These are phyloP conservation scores for Paradoxurus hermaphroditus DNA, from an alignment of 2,113 vertebrate species.

Conservation along the genomic window DNA sequence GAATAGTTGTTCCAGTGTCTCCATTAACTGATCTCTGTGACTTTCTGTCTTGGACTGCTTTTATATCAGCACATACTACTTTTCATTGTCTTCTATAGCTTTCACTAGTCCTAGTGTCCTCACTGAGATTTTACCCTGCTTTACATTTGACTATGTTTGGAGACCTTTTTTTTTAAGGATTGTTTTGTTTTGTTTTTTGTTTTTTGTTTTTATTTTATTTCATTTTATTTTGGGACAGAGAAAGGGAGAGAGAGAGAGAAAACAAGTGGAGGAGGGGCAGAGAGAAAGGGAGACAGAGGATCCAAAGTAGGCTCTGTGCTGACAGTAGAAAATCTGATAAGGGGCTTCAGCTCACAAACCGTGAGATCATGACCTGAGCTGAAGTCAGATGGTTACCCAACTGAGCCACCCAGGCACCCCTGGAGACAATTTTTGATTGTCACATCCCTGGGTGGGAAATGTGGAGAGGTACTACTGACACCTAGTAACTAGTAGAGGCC, in stretches of 20 bases:
- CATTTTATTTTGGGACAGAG: too few species aligned
- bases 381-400: too few species aligned
- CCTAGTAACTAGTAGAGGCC: background rate
- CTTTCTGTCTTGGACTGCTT: background rate
- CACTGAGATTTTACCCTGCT: background rate
- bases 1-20: background rate
- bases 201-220: too few species aligned
- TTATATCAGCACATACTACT: background rate
- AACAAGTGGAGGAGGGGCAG: too few species aligned
- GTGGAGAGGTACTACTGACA: background rate
- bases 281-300: too few species aligned
- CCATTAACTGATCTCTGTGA: background rate
- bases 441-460: background rate
- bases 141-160: background rate
- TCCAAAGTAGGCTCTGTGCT: too few species aligned
- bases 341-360: too few species aligned
- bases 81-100: background rate
- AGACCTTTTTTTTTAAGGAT: background rate
- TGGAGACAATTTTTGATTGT: background rate
- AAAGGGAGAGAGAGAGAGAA: too few species aligned
- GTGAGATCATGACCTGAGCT: too few species aligned
- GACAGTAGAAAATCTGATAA: too few species aligned
- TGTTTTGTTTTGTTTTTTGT: too few species aligned
- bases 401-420: too few species aligned
- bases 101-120: background rate